Conservation (phyloP, 2,888 invertebrate species). For the Clepsis dumicolana region DNA sequence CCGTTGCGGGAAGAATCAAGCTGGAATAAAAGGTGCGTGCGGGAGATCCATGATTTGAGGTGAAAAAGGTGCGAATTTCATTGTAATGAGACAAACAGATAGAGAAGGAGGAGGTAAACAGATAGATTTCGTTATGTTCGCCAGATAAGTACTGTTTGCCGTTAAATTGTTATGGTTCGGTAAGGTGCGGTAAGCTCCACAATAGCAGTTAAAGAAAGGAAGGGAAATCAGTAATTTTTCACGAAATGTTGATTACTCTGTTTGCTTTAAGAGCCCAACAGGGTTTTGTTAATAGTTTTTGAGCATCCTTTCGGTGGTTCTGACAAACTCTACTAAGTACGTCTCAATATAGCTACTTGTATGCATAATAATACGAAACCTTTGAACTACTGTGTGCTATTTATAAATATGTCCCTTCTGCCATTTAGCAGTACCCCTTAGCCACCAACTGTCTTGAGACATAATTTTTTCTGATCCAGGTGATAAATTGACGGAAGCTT, state of each 20-base stretch:
- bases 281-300: background rate
- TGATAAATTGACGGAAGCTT: conserved; percentile 71
- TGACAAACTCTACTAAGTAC: background rate
- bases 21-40: conserved; percentile 50
- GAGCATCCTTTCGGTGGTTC: background rate
- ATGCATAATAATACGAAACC: background rate
- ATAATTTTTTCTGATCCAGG: conserved; percentile 72
- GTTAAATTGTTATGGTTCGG: too few relatives aligned
- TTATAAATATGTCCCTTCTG: conserved; percentile 41
- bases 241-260: too few relatives aligned
- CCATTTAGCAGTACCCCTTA: conserved; percentile 47
- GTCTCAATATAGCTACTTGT: background rate
- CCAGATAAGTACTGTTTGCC: too few relatives aligned
- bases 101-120: too few relatives aligned
- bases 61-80: conserved; percentile 44
- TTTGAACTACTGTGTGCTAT: conserved; percentile 33
- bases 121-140: too few relatives aligned
- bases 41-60: conserved; percentile 50
- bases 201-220: too few relatives aligned
- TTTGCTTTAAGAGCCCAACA: too few relatives aligned
- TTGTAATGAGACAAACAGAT: too few relatives aligned
- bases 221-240: too few relatives aligned
- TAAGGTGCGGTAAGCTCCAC: too few relatives aligned
- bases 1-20: conserved; percentile 64
- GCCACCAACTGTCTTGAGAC: conserved; percentile 56